Conservation (phyloP, 2,888 invertebrate genomes). For the Noctua janthe region DNA sequence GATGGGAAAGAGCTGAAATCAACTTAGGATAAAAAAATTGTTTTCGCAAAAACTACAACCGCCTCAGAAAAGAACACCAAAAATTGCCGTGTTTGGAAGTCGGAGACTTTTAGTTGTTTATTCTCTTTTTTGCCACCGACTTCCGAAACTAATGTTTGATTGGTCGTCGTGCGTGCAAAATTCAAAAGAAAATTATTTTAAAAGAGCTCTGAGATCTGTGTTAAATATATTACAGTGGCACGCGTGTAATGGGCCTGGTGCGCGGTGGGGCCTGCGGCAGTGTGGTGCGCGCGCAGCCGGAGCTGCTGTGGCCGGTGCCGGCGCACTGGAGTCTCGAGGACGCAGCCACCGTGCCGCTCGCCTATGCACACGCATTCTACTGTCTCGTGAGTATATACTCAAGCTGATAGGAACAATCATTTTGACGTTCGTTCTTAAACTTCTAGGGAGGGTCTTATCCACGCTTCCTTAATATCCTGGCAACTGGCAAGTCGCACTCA, state of each 20-base stretch:
- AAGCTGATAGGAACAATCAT: neutral
- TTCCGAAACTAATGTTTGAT: no score
- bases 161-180: no score
- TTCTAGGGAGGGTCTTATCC: neutral
- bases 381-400: slow-evolving; percentile 72
- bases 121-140: no score
- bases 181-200: neutral
- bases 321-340: slow-evolving; percentile 92
- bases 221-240: slow-evolving; percentile 79
- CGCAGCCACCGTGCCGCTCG: slow-evolving; percentile 94
- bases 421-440: neutral
- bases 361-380: slow-evolving; percentile 91
- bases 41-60: no score
- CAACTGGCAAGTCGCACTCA: neutral
- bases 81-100: no score
- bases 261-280: slow-evolving; percentile 87
- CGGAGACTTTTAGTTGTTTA: no score
- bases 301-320: slow-evolving; percentile 92
- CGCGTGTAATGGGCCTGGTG: neutral
- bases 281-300: slow-evolving; percentile 85
- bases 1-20: no score
- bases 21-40: no score
- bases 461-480: neutral
- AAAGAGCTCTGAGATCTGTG: neutral
- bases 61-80: no score